These are phyloP conservation scores for Apolygus lucorum DNA, from an alignment of 1,140 invertebrate species.

Conservation along the genomic window DNA sequence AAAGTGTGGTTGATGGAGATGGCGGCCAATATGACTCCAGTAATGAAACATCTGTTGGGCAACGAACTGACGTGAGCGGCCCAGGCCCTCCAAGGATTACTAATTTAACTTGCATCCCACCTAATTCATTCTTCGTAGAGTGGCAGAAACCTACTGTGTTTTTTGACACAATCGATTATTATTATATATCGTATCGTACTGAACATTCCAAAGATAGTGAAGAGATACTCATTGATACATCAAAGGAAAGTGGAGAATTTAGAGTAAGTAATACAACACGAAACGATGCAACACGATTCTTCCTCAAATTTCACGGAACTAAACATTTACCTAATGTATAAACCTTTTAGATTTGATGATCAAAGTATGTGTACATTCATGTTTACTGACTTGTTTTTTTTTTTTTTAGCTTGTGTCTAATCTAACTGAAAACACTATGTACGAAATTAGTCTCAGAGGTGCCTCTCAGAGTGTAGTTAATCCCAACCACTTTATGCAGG, in stretches of 20 bases:
- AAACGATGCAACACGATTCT: too few species aligned
- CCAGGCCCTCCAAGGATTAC: conserved; percentile 68
- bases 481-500: conserved; percentile 52
- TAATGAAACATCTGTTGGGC: conserved; percentile 58
- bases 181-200: conserved; percentile 61
- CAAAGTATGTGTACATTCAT: too few species aligned
- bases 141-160: conserved; percentile 67
- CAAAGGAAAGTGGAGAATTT: conserved; percentile 49
- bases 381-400: not conserved
- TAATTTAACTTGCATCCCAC: conserved; percentile 68
- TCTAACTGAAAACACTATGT: conserved; percentile 61
- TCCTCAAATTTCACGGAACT: too few species aligned
- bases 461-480: conserved; percentile 59
- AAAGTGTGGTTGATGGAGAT: conserved; percentile 56
- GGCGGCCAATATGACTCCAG: conserved; percentile 60
- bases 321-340: too few species aligned
- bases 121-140: conserved; percentile 66
- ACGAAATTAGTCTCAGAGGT: conserved; percentile 63
- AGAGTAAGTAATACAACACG: conserved; percentile 43
- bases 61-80: conserved; percentile 69
- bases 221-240: conserved; percentile 51
- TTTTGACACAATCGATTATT: conserved; percentile 68
- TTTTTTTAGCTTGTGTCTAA: conserved; percentile 59
- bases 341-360: too few species aligned
- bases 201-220: conserved; percentile 50